Base-by-base conservation (phyloP, 92 coral and sea anemone genomes). In the Porites evermanni region DNA sequence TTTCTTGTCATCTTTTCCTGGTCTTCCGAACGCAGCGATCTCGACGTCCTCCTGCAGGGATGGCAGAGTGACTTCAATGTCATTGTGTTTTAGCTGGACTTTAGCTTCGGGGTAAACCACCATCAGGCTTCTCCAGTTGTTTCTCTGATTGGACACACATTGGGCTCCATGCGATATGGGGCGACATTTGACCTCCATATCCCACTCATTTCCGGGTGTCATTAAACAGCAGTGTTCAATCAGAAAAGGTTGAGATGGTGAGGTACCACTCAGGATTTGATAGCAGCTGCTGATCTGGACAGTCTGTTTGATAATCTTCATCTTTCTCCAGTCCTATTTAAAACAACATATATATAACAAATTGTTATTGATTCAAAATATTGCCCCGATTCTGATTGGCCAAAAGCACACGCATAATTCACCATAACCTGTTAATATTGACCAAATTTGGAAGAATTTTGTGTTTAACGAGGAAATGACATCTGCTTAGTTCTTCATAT, bases 1-100 rank as follows among this genome's bases (percentile, higher is more conserved):
- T 63, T 84, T 84, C 67, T 67, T 52, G 82, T 84, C 88, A 18
- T 53, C 67, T 18, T 14, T 74, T 64, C 82, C 88, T 64, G 88
- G 81, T 23, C 13, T 53, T 74, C 88, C 88, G 64, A 84, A 84
- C 12, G 88, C 88, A 24, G 88, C 82, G 66, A 84, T 67, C 17
- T 70, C 74, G 24, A 66, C 7, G 75, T 76, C 75, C 13, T 84
- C 74, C 56, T 5, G 26, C 13, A 64, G 88, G 1, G 23, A 7
- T 3, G 81, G 81, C 2, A 75, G 56, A 4, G 74, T 74, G 53
- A 84, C 81, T 29, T 64, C 74, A 51, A 77, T 53, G 82, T 84
- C 88, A 56, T 84, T 84, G 24, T 84, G 88, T 7, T 84, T 84
- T 17, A 56, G 53, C 29, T 16, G 58, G 26, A 84, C 75, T 75